Evolutionary conservation across 2,113 vertebrate species (phyloP), one percentile per base, ranked within the genome.

Genomic region (Pithys albifrons): DNA sequence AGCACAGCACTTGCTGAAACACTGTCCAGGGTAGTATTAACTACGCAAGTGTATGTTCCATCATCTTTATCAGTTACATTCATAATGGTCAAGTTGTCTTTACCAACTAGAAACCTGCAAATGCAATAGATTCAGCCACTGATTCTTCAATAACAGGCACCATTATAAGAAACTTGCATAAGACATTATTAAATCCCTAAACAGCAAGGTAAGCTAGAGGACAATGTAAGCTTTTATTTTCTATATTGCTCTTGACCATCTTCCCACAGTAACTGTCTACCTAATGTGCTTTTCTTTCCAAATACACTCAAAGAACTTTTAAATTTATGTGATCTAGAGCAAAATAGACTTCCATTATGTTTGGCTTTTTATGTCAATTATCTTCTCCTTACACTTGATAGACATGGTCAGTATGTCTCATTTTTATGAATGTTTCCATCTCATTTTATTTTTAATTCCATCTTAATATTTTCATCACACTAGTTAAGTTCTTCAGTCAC

Each of bases 21-120:
- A 3, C 97, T 98, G 98, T 99, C 99, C 98, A 99, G 97, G 22
- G 98, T 98, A 41, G 99, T 99, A 98, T 99, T 99, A 97, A 98
- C 98, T 89, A 99, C 93, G 95, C 99, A 99, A 6, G 98, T 99
- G 96, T 99, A 99, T 24, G 97, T 97, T 35, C 99, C 99, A 23
- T 98, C 98, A 41, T 99, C 99, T 6, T 88, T 94, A 81, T 99
- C 99, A 25, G 95, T 98, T 95, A 99, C 98, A 35, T 99, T 98
- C 35, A 93, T 93, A 86, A 99, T 98, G 91, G 98, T 98, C 96
- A 99, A 98, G 90, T 98, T 98, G 86, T 99, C 99, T 35, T 98
- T 97, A 94, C 98, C 98, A 31, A 99, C 75, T 41, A 98, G 93
- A 85, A 99, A 98, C 97, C 99, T 99, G 97, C 4, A 91, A 97